These are phyloP conservation scores for Nematolebias whitei DNA, from an alignment of 2,113 vertebrate species.

Conservation along the genomic window DNA sequence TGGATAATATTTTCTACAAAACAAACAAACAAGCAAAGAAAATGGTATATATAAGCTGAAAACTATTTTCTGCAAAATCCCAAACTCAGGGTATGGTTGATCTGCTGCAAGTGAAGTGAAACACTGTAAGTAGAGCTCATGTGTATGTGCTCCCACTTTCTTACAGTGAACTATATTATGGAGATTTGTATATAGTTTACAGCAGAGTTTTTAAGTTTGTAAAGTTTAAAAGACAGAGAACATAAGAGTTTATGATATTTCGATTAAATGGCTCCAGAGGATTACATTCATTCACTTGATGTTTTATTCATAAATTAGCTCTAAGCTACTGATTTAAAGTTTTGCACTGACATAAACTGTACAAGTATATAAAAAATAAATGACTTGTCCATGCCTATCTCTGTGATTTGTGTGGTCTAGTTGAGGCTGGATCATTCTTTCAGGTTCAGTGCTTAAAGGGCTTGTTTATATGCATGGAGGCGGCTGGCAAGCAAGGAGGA, in stretches of 20 bases:
- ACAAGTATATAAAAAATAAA: constrained; percentile 20
- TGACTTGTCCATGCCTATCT: not conserved
- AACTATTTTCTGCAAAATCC: too few relatives aligned
- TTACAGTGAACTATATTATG: constrained; percentile 24
- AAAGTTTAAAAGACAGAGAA: not conserved
- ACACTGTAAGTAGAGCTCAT: too few relatives aligned
- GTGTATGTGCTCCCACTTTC: too few relatives aligned
- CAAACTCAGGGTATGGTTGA: too few relatives aligned
- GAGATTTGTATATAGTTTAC: constrained; percentile 8
- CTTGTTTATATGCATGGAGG: constrained; percentile 57
- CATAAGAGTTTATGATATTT: not conserved
- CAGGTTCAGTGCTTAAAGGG: constrained; percentile 18
- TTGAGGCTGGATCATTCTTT: constrained; percentile 16
- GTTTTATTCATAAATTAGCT: constrained; percentile 18
- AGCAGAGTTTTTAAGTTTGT: constrained; percentile 29
- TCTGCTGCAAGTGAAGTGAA: too few relatives aligned
- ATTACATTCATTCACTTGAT: constrained; percentile 12
- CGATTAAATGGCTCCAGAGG: not conserved
- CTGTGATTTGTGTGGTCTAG: constrained; percentile 37
- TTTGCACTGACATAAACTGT: not conserved
- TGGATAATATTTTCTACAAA: not conserved
- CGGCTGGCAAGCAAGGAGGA: constrained; percentile 14
- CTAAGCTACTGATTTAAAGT: constrained; percentile 17
- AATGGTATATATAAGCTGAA: too few relatives aligned
- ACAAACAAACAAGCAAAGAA: not conserved